These are phyloP conservation scores for Oncorhynchus gorbuscha DNA, from an alignment of 2,113 vertebrate genomes.

Conservation along the genomic window DNA sequence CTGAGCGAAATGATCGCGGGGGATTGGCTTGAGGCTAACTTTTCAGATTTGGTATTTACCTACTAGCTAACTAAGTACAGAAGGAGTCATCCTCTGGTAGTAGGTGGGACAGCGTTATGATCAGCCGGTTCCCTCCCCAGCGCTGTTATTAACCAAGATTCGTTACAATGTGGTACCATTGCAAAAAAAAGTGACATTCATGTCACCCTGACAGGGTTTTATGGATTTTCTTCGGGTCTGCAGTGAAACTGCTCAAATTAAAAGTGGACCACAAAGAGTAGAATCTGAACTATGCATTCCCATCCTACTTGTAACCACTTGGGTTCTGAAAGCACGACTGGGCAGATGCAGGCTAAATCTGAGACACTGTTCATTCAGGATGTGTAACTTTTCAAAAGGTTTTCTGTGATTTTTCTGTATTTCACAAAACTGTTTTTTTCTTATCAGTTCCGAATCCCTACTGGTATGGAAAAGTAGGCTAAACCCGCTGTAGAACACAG, in stretches of 20 bases:
- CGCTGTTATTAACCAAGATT: slow-evolving; percentile 21
- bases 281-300: slow-evolving; percentile 90
- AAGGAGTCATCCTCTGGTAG: slow-evolving; percentile 10
- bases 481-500: slow-evolving; percentile 84
- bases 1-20: slow-evolving; percentile 90
- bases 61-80: slow-evolving; percentile 71
- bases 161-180: slow-evolving; percentile 36
- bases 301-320: slow-evolving; percentile 83
- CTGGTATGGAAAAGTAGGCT: slow-evolving; percentile 71
- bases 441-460: slow-evolving; percentile 87
- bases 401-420: slow-evolving; percentile 88
- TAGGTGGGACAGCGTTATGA: neutral
- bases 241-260: slow-evolving; percentile 62
- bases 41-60: slow-evolving; percentile 93
- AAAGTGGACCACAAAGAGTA: slow-evolving; percentile 82
- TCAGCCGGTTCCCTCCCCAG: slow-evolving; percentile 22
- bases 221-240: slow-evolving; percentile 68
- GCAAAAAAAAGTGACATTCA: slow-evolving; percentile 65
- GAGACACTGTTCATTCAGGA: slow-evolving; percentile 84
- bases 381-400: slow-evolving; percentile 76
- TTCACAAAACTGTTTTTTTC: slow-evolving; percentile 83
- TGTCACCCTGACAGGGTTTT: slow-evolving; percentile 78
- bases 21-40: slow-evolving; percentile 93
- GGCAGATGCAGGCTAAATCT: slow-evolving; percentile 68
- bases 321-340: slow-evolving; percentile 81